phyloP scores from a whole-genome alignment of 2,113 vertebrate genomes.

The Donacobius atricapilla region DNA sequence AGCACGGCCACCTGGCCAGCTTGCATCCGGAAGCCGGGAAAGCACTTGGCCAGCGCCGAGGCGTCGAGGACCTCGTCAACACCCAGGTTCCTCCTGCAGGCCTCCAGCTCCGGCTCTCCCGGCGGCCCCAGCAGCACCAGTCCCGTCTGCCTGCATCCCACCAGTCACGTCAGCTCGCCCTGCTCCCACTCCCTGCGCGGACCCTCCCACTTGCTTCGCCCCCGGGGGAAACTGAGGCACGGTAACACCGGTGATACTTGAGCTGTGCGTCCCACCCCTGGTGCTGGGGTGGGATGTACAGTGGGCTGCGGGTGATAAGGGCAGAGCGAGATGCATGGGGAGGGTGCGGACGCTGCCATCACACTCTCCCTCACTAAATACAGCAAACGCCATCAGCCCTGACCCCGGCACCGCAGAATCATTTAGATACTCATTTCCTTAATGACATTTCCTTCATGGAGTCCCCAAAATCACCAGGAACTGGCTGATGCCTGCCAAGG shows the following conservation, averaged over 20 bases:
- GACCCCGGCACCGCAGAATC: not conserved
- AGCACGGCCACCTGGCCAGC: conserved; percentile 74
- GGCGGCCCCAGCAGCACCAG: conserved; percentile 79
- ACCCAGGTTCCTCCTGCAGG: conserved; percentile 56
- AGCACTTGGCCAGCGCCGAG: conserved; percentile 66
- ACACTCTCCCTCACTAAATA: rapidly evolving
- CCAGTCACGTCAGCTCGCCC: not conserved
- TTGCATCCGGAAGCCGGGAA: conserved; percentile 74
- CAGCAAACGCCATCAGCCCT: not conserved
- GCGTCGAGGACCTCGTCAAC: not conserved
- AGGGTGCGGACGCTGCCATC: rapidly evolving
- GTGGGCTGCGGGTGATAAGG: not conserved
- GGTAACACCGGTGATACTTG: rapidly evolving
- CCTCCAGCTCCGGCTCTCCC: conserved; percentile 63
- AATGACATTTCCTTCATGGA: not conserved
- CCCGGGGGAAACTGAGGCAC: not conserved
- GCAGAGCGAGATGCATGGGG: not conserved
- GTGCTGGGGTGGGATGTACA: not conserved
- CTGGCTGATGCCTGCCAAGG: not conserved
- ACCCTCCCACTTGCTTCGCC: not conserved
- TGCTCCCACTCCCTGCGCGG: rapidly evolving
- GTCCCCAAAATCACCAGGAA: not conserved
- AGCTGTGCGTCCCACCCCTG: not conserved
- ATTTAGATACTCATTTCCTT: conserved; percentile 5
- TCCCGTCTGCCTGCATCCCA: conserved; percentile 71